Evolutionary conservation across 1,140 invertebrate species (phyloP).

Genomic region (Brachionus rotundiformis): DNA sequence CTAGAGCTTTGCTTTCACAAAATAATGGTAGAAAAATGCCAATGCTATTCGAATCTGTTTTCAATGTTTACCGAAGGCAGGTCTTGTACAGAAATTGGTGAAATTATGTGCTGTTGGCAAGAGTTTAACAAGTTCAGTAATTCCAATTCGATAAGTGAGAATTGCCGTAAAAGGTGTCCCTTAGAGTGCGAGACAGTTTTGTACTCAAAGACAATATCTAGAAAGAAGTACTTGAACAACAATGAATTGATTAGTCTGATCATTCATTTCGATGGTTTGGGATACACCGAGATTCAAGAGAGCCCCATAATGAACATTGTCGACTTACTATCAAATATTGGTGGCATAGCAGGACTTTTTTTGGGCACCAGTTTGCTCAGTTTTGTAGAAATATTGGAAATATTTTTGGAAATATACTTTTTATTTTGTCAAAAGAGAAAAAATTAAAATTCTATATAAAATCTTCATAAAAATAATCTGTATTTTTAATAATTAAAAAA

Average conservation of each 20-base stretch:
- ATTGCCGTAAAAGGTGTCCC: conserved; percentile 8
- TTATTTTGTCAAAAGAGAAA: background rate
- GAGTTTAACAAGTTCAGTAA: background rate
- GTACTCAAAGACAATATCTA: background rate
- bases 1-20: conserved; percentile 5
- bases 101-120: background rate
- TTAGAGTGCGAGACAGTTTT: background rate
- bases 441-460: too few relatives aligned
- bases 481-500: too few relatives aligned
- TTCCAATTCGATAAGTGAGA: background rate
- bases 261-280: background rate
- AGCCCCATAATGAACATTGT: background rate
- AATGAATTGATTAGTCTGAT: background rate
- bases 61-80: background rate
- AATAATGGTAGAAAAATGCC: conserved; percentile 19
- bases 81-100: background rate
- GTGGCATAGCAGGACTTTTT: conserved; percentile 41
- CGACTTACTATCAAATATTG: conserved; percentile 45
- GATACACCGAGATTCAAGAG: conserved; percentile 19
- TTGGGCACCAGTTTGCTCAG: conserved; percentile 26
- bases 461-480: too few relatives aligned
- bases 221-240: background rate
- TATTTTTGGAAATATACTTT: conserved; percentile 5
- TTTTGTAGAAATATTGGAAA: conserved; percentile 49
- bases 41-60: background rate